phyloP scores from a whole-genome alignment of 2,888 invertebrate species.

The Anthophora plumipes region DNA sequence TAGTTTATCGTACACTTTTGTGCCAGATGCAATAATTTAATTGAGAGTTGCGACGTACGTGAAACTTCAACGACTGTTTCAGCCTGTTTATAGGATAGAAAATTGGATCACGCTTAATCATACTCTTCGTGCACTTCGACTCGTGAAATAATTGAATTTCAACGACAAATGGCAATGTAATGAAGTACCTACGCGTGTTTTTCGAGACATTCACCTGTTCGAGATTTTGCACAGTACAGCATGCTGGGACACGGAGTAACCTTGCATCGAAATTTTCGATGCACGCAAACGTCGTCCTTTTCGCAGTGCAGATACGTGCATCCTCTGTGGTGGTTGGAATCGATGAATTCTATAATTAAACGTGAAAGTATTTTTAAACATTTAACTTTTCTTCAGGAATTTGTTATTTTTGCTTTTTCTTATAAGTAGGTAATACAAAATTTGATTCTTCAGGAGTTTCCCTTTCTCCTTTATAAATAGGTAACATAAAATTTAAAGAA shows the following conservation, averaged over 20 bases:
- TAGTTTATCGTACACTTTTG: background rate
- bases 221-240: constrained; percentile 77
- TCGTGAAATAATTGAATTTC: background rate
- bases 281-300: constrained; percentile 71
- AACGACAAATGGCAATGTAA: background rate
- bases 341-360: background rate
- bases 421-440: background rate
- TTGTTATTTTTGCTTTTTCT: too few relatives aligned
- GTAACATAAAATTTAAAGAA: too few relatives aligned
- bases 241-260: constrained; percentile 77
- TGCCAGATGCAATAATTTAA: background rate
- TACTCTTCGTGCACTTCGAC: background rate
- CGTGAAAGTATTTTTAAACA: background rate
- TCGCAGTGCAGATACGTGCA: constrained; percentile 73
- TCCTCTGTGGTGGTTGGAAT: background rate
- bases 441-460: too few relatives aligned
- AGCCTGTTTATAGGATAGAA: background rate
- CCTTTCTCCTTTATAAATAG: too few relatives aligned
- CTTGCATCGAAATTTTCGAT: constrained; percentile 77
- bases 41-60: background rate
- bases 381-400: too few relatives aligned
- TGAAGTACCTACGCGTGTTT: background rate
- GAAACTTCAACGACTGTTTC: background rate
- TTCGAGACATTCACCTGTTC: constrained; percentile 67
- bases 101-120: background rate